Evolutionary conservation across 2,888 invertebrate genomes (phyloP), one percentile per base, ranked within the genome.

Genomic region (Drosophila cognata): DNA sequence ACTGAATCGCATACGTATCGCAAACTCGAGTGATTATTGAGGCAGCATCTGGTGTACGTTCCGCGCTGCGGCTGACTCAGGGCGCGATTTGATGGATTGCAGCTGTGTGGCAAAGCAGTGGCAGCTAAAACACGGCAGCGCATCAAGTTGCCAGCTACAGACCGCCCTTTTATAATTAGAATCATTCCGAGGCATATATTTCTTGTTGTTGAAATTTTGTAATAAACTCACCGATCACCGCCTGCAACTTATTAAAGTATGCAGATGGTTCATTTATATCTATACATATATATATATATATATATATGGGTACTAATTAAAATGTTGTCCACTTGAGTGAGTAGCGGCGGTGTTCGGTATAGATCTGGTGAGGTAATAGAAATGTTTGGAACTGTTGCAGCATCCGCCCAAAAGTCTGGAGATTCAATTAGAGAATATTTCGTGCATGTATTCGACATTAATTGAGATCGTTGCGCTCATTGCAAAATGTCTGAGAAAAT

Each of bases 1-100:
- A 59, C 62, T 64, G 65, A 68, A 55, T 67, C 52, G 33, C 31
- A 74, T 71, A 71, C 75, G 86, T 69, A 67, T 57, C 55, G 71
- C 64, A 79, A 88, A 72, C 72, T 89, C 89, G 75, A 87, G 81
- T 75, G 84, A 68, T 74, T 79, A 71, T 74, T 67, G 65, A 60
- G 62, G 51, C 53, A 46, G 58, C 76, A 58, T 67, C 65, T 64
- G 55, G 33, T 64, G 50, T 28, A 13, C 46, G 16, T 57, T 18
- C 35, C 55, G 50, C 33, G 38, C 61, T 59, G 68, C 38, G 25
- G 56, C 63, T 69, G 61, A 67, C 61, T 79, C 66, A 50, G 74
- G 71, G 68, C 66, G 63, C 53, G 50, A 74, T 62, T 74, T 89
- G 85, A 86, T 88, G 85, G 85, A 89, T 87, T 87, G 85, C 85